phyloP scores from a whole-genome alignment of 64 coral and sea anemone species.

The Hydrozoanthus tunicans region DNA sequence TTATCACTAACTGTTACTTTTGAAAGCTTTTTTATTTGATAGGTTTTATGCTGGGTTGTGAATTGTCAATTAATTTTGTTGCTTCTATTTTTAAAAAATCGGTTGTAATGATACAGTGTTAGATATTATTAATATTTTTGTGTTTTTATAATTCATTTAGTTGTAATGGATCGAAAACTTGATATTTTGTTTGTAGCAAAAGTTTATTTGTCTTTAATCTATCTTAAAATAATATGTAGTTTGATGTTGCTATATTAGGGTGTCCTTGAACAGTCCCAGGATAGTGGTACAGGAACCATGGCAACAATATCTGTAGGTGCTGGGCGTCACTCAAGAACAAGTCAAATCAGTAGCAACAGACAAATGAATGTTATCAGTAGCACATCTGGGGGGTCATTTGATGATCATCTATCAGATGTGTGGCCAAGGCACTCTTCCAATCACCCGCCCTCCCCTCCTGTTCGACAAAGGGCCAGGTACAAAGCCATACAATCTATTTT shows the following conservation, averaged over 20 bases:
- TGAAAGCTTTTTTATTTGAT: not conserved
- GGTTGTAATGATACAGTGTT: no score
- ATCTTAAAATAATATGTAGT: not conserved
- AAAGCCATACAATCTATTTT: not conserved
- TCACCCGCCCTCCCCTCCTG: conserved; percentile 92
- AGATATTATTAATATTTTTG: no score
- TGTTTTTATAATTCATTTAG: no score
- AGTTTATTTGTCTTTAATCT: not conserved
- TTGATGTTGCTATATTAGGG: not conserved
- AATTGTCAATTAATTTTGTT: not conserved
- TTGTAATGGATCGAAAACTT: not conserved
- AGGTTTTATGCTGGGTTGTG: not conserved
- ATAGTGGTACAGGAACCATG: conserved; percentile 98
- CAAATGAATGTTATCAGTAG: conserved; percentile 13
- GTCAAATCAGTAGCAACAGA: conserved; percentile 8
- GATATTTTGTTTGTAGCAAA: not conserved
- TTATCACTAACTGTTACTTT: not conserved
- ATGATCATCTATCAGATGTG: conserved; percentile 60
- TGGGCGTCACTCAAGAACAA: conserved; percentile 70
- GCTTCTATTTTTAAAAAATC: no score
- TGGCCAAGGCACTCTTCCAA: conserved; percentile 60
- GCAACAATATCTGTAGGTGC: conserved; percentile 84
- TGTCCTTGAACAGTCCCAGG: conserved; percentile 73
- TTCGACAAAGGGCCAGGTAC: conserved; percentile 95
- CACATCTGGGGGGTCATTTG: conserved; percentile 24